phyloP scores from a whole-genome alignment of 2,113 vertebrate genomes.

The Vireo altiloquus region DNA sequence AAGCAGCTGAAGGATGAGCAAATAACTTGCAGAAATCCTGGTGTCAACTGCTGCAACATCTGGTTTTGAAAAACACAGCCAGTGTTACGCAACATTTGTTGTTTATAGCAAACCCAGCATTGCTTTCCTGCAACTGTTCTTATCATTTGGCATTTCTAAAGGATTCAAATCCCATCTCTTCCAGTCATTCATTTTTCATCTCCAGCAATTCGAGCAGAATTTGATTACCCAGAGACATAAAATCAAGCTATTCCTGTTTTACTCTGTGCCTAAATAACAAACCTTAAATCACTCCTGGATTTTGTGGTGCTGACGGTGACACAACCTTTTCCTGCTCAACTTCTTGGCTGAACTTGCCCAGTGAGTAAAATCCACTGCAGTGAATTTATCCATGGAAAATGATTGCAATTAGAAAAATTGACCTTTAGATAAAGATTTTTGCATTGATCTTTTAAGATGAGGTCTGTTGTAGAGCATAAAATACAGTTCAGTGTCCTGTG shows the following conservation, averaged over 20 bases:
- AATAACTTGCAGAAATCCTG: neutral
- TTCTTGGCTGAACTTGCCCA: neutral
- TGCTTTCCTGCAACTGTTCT: neutral
- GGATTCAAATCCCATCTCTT: neutral
- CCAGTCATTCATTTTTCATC: neutral
- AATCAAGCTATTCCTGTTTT: neutral
- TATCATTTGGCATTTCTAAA: neutral
- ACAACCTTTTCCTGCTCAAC: neutral
- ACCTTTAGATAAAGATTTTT: neutral
- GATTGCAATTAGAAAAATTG: neutral
- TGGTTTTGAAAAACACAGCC: neutral
- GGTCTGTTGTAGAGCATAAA: neutral
- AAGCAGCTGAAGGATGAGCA: conserved; percentile 1
- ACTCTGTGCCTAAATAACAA: neutral
- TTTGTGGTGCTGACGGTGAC: neutral
- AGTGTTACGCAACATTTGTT: neutral
- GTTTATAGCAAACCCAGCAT: neutral
- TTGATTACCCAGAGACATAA: neutral
- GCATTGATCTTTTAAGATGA: neutral
- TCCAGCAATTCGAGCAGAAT: neutral
- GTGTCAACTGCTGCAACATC: neutral
- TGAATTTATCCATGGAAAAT: neutral
- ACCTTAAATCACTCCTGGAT: neutral
- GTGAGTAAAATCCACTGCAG: neutral
- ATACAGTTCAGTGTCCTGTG: neutral